These are phyloP conservation scores for Hoplodrina ambigua DNA, from an alignment of 2,888 invertebrate genomes.

Conservation along the genomic window DNA sequence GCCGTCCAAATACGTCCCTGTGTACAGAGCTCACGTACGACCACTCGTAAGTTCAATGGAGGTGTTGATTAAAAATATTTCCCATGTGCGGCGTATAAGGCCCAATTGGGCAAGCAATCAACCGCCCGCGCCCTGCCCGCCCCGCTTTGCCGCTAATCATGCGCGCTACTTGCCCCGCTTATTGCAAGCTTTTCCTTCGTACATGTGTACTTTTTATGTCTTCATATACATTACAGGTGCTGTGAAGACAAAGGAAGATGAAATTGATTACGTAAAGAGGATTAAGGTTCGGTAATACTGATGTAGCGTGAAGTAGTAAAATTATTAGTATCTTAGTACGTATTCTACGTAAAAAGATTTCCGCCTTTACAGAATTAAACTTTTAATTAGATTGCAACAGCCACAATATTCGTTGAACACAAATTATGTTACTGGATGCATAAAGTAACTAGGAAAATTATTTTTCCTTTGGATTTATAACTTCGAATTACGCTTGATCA, in stretches of 20 bases:
- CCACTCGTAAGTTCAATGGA: constrained; percentile 91
- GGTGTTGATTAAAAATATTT: constrained; percentile 91
- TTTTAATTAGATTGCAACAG: neutral
- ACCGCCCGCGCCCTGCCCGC: constrained; percentile 79
- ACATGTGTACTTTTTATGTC: constrained; percentile 58
- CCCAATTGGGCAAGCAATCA: constrained; percentile 91
- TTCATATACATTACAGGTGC: constrained; percentile 60
- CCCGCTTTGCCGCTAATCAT: constrained; percentile 84
- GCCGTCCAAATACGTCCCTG: constrained; percentile 78
- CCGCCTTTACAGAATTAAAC: neutral
- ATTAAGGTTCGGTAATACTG: constrained; percentile 29
- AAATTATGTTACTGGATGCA: neutral
- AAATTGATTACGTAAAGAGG: constrained; percentile 53
- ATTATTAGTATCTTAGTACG: neutral
- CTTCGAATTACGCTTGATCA: too few relatives aligned
- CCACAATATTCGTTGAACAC: neutral
- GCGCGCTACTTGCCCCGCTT: constrained; percentile 66
- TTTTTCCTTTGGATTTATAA: neutral
- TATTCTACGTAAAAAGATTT: neutral
- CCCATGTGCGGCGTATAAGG: constrained; percentile 91
- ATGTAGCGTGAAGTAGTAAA: constrained; percentile 11
- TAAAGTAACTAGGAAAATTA: constrained; percentile 6
- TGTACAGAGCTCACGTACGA: constrained; percentile 87
- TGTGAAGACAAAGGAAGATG: constrained; percentile 60
- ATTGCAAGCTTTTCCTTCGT: constrained; percentile 63